Conservation (phyloP, 2,113 vertebrate species). For the Anguilla rostrata region DNA sequence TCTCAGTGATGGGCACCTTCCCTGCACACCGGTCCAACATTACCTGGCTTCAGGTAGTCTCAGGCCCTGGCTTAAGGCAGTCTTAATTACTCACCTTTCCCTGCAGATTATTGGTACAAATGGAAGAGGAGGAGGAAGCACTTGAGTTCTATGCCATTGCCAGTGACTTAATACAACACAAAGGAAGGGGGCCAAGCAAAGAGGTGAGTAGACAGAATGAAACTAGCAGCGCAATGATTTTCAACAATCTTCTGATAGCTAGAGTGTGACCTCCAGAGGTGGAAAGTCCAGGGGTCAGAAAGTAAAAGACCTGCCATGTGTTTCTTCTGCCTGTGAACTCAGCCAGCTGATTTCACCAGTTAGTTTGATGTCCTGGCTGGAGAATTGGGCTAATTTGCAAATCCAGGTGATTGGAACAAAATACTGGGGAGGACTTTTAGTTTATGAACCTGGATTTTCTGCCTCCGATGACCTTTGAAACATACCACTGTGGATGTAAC, state of each 20-base stretch:
- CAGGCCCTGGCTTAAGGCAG: constrained; percentile 16
- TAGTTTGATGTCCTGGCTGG: too few species aligned
- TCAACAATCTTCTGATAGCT: background rate
- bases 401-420: too few species aligned
- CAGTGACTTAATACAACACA: constrained; percentile 73
- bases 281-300: too few species aligned
- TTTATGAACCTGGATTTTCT: too few species aligned
- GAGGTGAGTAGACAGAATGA: constrained; percentile 49
- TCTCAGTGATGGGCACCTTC: accelerated
- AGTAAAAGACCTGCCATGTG: too few species aligned
- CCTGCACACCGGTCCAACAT: constrained; percentile 33
- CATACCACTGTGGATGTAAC: background rate
- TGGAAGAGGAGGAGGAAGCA: constrained; percentile 57
- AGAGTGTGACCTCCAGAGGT: background rate
- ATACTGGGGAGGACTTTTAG: too few species aligned
- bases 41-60: background rate
- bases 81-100: background rate
- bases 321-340: too few species aligned
- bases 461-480: background rate
- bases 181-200: constrained; percentile 33
- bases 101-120: constrained; percentile 76
- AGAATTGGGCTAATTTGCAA: too few species aligned
- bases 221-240: background rate
- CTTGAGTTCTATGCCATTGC: constrained; percentile 75
- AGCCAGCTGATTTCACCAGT: too few species aligned